Evolutionary conservation across 2,113 vertebrate genomes (phyloP).

Genomic region (Leptobrachium ailaonicum): DNA sequence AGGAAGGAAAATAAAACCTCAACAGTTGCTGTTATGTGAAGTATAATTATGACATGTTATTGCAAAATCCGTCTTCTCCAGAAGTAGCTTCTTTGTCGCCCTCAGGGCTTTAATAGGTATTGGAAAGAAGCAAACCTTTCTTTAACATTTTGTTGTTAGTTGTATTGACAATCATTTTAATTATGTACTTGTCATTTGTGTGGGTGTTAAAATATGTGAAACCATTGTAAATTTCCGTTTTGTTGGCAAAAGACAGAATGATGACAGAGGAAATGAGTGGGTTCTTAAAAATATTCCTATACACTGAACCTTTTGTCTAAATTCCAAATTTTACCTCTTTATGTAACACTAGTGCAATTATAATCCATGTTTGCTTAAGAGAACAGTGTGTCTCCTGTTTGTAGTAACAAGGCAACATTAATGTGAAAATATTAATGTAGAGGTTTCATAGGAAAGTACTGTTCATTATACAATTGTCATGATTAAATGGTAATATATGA

Average conservation of each 20-base stretch:
- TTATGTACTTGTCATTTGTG: conserved; percentile 25
- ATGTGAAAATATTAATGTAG: neutral
- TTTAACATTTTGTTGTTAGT: conserved; percentile 20
- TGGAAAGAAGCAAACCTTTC: neutral
- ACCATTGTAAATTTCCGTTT: conserved; percentile 25
- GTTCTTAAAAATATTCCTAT: conserved; percentile 63
- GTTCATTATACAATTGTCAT: neutral
- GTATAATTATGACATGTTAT: conserved; percentile 34
- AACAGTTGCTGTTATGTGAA: conserved; percentile 21
- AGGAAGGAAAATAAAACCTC: conserved; percentile 3
- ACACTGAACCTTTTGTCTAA: conserved; percentile 59
- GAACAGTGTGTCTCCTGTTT: conserved; percentile 47
- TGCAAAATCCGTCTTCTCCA: conserved; percentile 22
- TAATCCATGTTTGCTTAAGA: conserved; percentile 56
- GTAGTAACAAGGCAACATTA: neutral
- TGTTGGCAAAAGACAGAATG: conserved; percentile 43
- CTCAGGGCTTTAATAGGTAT: neutral
- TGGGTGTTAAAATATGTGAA: conserved; percentile 30
- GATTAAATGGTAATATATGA: no score
- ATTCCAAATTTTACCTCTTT: conserved; percentile 58
- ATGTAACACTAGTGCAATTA: conserved; percentile 56
- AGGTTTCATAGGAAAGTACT: neutral
- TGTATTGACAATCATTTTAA: conserved; percentile 33
- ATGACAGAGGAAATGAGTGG: conserved; percentile 64
- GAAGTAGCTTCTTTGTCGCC: conserved; percentile 7